These are phyloP conservation scores for Arrhopalites spinosus DNA, from an alignment of 2,888 invertebrate genomes.

Conservation along the genomic window DNA sequence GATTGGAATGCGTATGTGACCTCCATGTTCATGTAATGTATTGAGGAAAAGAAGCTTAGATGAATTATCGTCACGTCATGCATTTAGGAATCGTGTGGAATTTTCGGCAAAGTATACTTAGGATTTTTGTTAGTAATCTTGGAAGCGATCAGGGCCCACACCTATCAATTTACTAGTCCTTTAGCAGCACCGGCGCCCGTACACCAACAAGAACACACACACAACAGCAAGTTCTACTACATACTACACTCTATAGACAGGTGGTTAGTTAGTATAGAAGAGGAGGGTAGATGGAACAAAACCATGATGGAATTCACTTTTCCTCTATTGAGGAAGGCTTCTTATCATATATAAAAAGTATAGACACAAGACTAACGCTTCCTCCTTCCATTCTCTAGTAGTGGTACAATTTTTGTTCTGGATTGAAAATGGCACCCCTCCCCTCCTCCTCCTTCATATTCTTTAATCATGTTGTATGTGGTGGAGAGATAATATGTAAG, in stretches of 20 bases:
- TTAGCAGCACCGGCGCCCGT: constrained; percentile 42
- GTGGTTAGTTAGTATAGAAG: too few species aligned
- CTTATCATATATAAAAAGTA: not conserved
- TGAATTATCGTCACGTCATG: constrained; percentile 41
- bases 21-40: not conserved
- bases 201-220: not conserved
- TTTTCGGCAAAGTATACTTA: constrained; percentile 44
- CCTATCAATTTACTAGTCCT: constrained; percentile 46
- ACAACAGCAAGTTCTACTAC: not conserved
- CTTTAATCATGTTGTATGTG: constrained; percentile 4
- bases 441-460: not conserved
- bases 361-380: not conserved
- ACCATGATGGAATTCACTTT: constrained; percentile 30
- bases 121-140: constrained; percentile 38
- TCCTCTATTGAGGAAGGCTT: constrained; percentile 21
- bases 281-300: not conserved
- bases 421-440: constrained; percentile 20
- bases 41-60: constrained; percentile 29
- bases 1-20: constrained; percentile 18
- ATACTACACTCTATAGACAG: not conserved
- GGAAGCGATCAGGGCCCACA: constrained; percentile 43
- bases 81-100: constrained; percentile 39
- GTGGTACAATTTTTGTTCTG: constrained; percentile 5
- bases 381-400: not conserved
- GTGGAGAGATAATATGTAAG: not conserved